Conservation (phyloP, 1,140 invertebrate genomes). For the Dinothrombium tinctorium region DNA sequence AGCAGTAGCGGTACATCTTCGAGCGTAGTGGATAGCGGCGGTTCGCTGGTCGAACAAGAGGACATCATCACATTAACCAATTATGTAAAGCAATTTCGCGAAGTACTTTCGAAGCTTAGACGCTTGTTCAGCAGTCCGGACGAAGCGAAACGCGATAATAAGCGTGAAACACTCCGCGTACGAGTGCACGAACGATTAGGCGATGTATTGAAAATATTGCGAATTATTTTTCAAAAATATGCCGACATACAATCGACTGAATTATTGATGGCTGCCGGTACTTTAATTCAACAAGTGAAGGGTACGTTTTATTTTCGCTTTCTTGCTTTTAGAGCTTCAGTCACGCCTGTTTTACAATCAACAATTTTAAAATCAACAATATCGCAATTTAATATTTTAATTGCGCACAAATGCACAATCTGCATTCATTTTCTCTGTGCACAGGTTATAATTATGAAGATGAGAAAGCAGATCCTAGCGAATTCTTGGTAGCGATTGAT, state of each 20-base stretch:
- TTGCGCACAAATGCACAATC: no score
- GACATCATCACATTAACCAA: constrained; percentile 29
- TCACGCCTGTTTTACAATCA: no score
- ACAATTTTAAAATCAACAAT: no score
- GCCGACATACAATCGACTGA: constrained; percentile 28
- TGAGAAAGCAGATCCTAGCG: constrained; percentile 19
- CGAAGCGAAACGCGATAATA: constrained; percentile 15
- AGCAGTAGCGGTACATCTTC: neutral
- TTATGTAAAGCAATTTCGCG: constrained; percentile 28
- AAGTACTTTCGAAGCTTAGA: constrained; percentile 25
- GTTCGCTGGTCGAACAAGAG: constrained; percentile 23
- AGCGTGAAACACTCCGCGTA: constrained; percentile 22
- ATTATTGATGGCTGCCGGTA: constrained; percentile 25
- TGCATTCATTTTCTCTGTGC: constrained; percentile 5
- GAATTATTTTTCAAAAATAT: constrained; percentile 27
- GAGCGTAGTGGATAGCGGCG: neutral
- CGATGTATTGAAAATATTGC: constrained; percentile 27
- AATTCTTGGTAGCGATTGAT: constrained; percentile 28
- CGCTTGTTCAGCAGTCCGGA: constrained; percentile 21
- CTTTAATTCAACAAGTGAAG: constrained; percentile 28
- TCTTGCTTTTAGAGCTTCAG: no score
- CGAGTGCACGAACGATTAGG: constrained; percentile 26
- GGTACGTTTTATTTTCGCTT: constrained; percentile 20
- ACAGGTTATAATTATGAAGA: constrained; percentile 25
- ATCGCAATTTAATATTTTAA: no score